These are phyloP conservation scores for Hyperoodon ampullatus DNA, from an alignment of 2,113 vertebrate genomes.

Conservation along the genomic window DNA sequence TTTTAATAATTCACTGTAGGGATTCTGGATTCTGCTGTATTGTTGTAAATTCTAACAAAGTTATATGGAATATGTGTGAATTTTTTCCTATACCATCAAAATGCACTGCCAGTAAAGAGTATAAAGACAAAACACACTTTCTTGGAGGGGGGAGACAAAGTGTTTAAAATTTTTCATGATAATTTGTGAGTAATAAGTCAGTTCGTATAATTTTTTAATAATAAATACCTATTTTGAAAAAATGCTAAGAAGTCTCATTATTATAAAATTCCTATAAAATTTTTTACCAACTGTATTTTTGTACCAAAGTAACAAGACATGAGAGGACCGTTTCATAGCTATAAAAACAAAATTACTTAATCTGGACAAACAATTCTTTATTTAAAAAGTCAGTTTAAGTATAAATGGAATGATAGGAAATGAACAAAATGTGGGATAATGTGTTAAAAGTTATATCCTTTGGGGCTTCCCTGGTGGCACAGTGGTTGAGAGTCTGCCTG, in stretches of 20 bases:
- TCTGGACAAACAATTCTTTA: constrained; percentile 24
- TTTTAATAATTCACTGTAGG: neutral
- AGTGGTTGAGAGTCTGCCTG: no score
- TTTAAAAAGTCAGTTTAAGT: neutral
- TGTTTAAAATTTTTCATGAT: constrained; percentile 48
- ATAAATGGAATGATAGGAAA: neutral
- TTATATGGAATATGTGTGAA: neutral
- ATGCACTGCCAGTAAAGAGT: neutral
- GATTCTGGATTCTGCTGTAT: neutral
- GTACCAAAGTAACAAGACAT: neutral
- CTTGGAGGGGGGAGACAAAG: neutral
- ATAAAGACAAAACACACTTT: neutral
- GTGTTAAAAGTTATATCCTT: neutral
- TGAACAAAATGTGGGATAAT: neutral
- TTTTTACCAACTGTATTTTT: constrained; percentile 1
- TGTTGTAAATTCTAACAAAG: neutral
- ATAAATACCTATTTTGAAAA: constrained; percentile 83
- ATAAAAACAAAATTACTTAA: constrained; percentile 12
- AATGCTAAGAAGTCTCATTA: constrained; percentile 25
- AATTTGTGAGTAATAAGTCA: constrained; percentile 53
- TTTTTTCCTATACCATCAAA: neutral
- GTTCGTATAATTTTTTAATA: constrained; percentile 83
- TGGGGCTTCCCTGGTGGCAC: neutral
- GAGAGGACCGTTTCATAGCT: neutral
- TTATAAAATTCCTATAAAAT: neutral